Evolutionary conservation across 2,888 invertebrate genomes (phyloP).

Genomic region (Graphium colonna): DNA sequence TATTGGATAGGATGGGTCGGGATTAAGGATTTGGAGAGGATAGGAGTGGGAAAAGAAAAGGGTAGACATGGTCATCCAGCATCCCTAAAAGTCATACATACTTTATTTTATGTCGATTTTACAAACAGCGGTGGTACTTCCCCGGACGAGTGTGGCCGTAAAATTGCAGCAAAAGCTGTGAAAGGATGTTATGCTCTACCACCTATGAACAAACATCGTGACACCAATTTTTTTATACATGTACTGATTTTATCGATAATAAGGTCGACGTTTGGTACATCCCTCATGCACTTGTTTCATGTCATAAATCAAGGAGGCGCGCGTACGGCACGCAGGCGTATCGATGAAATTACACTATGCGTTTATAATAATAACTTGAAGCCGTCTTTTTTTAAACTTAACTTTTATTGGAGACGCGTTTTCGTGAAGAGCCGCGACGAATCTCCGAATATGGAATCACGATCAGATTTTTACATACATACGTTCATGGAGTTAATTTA

Average conservation of each 20-base stretch:
- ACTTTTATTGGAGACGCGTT: conserved; percentile 20
- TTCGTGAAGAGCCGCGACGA: conserved; percentile 1
- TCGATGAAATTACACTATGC: conserved; percentile 55
- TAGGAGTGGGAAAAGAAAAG: too few relatives aligned
- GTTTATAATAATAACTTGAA: conserved; percentile 40
- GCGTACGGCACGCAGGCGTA: conserved; percentile 38
- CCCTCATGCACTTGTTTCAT: conserved; percentile 49
- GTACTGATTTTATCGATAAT: conserved; percentile 35
- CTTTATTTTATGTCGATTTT: too few relatives aligned
- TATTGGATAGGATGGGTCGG: too few relatives aligned
- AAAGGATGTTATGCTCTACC: too few relatives aligned
- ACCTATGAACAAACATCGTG: too few relatives aligned
- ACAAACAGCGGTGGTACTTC: too few relatives aligned
- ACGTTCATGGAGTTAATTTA: conserved; percentile 8
- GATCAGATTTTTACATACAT: conserved; percentile 8
- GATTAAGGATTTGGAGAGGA: too few relatives aligned
- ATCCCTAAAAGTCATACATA: too few relatives aligned
- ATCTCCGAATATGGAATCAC: conserved; percentile 9
- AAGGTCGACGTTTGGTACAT: neutral
- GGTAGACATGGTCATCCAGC: too few relatives aligned
- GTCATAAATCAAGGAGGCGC: conserved; percentile 63
- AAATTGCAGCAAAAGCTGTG: too few relatives aligned
- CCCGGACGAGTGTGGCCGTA: too few relatives aligned
- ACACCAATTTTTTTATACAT: too few relatives aligned
- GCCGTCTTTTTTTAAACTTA: conserved; percentile 15